phyloP scores from a whole-genome alignment of 2,113 vertebrate genomes.

The Equus przewalskii region DNA sequence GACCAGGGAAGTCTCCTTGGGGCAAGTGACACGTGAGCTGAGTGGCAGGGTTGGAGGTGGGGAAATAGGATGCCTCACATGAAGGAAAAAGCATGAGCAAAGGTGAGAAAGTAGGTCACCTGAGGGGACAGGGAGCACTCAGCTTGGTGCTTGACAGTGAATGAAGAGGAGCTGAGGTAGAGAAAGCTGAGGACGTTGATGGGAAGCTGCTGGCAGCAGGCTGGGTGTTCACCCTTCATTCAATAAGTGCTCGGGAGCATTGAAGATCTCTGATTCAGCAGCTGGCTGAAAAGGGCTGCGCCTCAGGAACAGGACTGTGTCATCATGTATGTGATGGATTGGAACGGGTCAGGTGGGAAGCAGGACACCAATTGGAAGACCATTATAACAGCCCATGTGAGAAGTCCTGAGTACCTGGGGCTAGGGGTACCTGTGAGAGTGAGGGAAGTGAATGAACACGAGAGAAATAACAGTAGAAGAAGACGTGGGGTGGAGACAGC shows the following conservation, averaged over 20 bases:
- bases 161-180: background rate
- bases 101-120: background rate
- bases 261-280: background rate
- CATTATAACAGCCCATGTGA: background rate
- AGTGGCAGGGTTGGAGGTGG: background rate
- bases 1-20: background rate
- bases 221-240: background rate
- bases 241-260: background rate
- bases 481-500: background rate
- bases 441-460: background rate
- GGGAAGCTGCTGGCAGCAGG: background rate
- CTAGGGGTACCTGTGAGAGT: background rate
- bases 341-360: background rate
- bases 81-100: background rate
- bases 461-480: background rate
- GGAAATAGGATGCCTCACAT: background rate
- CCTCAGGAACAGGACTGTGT: background rate
- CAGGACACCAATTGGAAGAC: background rate
- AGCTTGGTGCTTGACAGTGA: background rate
- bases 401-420: background rate
- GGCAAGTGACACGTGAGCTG: background rate
- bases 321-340: background rate
- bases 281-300: background rate
- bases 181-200: background rate
- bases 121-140: background rate